Percentiles rank a stretch among this genome's conserved stretches.
Conservation (phyloP, 2,888 invertebrate species). For the Stegana nigrithorax region DNA sequence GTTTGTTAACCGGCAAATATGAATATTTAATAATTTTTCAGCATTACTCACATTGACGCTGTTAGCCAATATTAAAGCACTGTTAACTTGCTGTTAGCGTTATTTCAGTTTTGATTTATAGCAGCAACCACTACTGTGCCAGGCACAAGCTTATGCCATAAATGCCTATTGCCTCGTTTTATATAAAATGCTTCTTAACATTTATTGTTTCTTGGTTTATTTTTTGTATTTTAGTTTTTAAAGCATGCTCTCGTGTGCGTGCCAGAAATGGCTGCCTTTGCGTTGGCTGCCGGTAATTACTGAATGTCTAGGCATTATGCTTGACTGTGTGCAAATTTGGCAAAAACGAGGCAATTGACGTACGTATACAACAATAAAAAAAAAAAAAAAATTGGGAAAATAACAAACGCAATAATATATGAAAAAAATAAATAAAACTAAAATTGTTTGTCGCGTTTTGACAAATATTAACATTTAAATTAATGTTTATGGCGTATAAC, state of each 20-base stretch:
- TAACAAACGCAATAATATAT: not conserved
- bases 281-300: slow-evolving; percentile 10
- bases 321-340: slow-evolving; percentile 32
- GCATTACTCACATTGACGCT: no score
- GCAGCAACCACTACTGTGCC: not conserved
- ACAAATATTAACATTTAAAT: slow-evolving; percentile 4
- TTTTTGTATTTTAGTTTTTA: no score
- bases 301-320: not conserved
- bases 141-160: slow-evolving; percentile 2
- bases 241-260: no score
- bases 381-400: not conserved
- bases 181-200: no score
- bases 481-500: not conserved
- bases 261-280: not conserved
- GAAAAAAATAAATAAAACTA: no score
- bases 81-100: slow-evolving; percentile 1
- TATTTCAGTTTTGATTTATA: slow-evolving; percentile 1
- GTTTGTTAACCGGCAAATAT: no score
- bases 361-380: no score
- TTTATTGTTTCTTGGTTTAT: no score
- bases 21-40: no score
- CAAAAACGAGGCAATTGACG: slow-evolving; percentile 45
- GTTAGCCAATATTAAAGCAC: not conserved
- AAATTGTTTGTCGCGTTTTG: not conserved
- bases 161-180: not conserved